Evolutionary conservation across 2,113 vertebrate species (phyloP).

Genomic region (Origma solitaria): DNA sequence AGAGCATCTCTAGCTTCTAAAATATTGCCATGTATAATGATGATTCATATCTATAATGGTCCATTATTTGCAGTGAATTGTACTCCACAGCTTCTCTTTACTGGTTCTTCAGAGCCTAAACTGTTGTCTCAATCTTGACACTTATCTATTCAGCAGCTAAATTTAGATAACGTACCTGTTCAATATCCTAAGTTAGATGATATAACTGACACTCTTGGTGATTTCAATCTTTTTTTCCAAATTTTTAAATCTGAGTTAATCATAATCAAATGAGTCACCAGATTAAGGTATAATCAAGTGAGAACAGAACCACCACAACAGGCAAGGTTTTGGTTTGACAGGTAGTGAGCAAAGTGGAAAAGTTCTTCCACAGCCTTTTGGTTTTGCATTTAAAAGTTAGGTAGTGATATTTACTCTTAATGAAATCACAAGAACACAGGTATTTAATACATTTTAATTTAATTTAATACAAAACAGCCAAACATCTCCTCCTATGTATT

Average conservation of each 20-base stretch:
- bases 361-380: background rate
- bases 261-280: background rate
- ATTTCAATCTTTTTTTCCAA: background rate
- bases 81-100: background rate
- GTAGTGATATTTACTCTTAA: background rate
- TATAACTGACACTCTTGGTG: background rate
- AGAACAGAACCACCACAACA: background rate
- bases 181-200: background rate
- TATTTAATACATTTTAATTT: too few species aligned
- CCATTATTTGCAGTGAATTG: background rate
- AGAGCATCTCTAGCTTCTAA: background rate
- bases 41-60: background rate
- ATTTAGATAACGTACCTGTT: background rate
- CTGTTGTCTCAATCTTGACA: background rate
- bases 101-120: background rate
- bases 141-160: background rate
- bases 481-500: background rate
- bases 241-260: background rate
- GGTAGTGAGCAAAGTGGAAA: background rate
- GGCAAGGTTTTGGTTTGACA: background rate
- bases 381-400: background rate
- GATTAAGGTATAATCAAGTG: background rate
- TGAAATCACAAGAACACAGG: background rate
- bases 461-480: background rate
- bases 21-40: background rate